These are phyloP conservation scores for Ctenopoma multispine DNA, from an alignment of 2,797 vertebrate genomes.

Conservation along the genomic window DNA sequence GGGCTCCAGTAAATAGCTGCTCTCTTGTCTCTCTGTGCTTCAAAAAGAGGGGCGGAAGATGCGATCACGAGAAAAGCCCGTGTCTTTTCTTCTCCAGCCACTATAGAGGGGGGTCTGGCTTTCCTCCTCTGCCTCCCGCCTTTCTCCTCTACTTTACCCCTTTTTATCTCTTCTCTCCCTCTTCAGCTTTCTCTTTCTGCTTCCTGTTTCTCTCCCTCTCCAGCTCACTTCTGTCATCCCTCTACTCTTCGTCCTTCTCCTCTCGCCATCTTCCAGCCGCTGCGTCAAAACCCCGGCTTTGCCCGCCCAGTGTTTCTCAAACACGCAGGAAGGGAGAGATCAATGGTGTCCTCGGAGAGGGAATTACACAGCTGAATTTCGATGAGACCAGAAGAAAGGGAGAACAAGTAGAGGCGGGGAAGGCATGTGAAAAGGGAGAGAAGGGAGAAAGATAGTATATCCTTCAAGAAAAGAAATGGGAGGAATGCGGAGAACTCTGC, in stretches of 20 bases:
- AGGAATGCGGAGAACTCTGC: constrained; percentile 71
- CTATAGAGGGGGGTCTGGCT: constrained; percentile 57
- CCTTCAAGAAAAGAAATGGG: constrained; percentile 60
- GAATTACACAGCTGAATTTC: constrained; percentile 78
- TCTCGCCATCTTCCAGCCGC: constrained; percentile 35
- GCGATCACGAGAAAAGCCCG: constrained; percentile 80
- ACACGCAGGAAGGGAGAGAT: constrained; percentile 75
- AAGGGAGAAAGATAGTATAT: constrained; percentile 70
- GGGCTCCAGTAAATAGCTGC: constrained; percentile 82
- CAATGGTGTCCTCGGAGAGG: constrained; percentile 78
- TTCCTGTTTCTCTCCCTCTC: constrained; percentile 40
- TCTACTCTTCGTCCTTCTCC: constrained; percentile 50
- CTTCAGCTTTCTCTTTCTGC: constrained; percentile 49
- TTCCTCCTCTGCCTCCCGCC: constrained; percentile 29
- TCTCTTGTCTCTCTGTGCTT: constrained; percentile 79
- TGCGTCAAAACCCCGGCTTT: constrained; percentile 34
- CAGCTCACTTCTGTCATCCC: constrained; percentile 51
- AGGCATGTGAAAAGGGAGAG: constrained; percentile 71
- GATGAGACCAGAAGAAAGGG: constrained; percentile 79
- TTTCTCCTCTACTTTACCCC: constrained; percentile 15
- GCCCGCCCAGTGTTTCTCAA: constrained; percentile 68
- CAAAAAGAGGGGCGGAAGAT: constrained; percentile 81
- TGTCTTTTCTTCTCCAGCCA: constrained; percentile 79
- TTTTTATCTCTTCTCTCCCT: constrained; percentile 15
- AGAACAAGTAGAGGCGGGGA: constrained; percentile 76